A percentile compares a stretch with the other conserved stretches of the same genome.
Conservation (phyloP, 2,888 invertebrate genomes). For the Andrena flavipes region DNA sequence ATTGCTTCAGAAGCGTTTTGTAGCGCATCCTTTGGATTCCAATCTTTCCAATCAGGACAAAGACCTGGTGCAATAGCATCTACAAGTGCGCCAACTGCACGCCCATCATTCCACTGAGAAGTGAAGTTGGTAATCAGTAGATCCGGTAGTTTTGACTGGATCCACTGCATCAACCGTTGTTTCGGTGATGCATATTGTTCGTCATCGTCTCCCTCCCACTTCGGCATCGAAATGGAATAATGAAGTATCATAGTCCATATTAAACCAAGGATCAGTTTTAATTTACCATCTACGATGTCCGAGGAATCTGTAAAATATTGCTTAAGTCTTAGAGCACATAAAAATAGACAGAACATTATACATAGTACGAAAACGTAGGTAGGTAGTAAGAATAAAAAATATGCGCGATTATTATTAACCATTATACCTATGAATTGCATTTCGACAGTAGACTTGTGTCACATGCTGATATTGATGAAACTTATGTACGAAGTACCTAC, state of each 20-base stretch:
- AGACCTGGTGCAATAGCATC: slow-evolving; percentile 95
- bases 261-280: slow-evolving; percentile 95
- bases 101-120: slow-evolving; percentile 95
- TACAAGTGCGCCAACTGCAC: slow-evolving; percentile 95
- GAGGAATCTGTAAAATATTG: slow-evolving; percentile 89
- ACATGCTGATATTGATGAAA: no score
- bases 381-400: not conserved
- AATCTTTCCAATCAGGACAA: slow-evolving; percentile 95
- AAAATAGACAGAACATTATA: not conserved
- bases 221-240: slow-evolving; percentile 96
- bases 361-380: not conserved
- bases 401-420: not conserved
- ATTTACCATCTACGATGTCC: slow-evolving; percentile 95
- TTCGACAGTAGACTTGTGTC: no score
- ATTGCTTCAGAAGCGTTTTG: slow-evolving; percentile 96
- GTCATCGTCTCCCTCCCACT: slow-evolving; percentile 94
- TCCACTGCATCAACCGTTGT: slow-evolving; percentile 95
- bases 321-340: not conserved
- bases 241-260: slow-evolving; percentile 98
- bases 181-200: slow-evolving; percentile 89
- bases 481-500: no score
- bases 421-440: not conserved
- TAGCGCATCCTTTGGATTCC: slow-evolving; percentile 93
- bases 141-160: slow-evolving; percentile 93
- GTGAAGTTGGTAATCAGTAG: slow-evolving; percentile 95